These are phyloP conservation scores for Casuarius casuarius DNA, from an alignment of 2,113 vertebrate genomes.

Conservation along the genomic window DNA sequence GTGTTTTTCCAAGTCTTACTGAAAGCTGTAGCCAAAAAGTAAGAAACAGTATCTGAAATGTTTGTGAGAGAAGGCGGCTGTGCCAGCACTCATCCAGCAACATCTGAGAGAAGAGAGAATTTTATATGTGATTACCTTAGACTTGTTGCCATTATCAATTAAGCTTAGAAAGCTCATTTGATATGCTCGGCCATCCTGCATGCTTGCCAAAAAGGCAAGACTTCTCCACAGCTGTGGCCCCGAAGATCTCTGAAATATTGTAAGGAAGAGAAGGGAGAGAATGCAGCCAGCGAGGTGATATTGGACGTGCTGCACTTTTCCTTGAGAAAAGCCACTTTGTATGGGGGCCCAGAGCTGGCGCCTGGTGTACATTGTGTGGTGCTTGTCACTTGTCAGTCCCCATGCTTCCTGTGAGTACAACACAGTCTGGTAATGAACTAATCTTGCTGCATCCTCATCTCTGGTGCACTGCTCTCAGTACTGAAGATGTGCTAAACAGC, in stretches of 20 bases:
- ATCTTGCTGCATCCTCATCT: neutral
- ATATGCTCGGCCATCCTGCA: conserved; percentile 27
- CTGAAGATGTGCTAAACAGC: neutral
- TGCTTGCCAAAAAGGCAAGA: conserved; percentile 61
- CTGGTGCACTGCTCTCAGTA: neutral
- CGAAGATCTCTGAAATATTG: conserved; percentile 2
- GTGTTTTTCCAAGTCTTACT: conserved; percentile 72
- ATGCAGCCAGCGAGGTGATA: neutral
- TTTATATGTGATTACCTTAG: conserved; percentile 71
- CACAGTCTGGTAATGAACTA: neutral
- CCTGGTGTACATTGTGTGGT: neutral
- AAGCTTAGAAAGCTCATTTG: conserved; percentile 65
- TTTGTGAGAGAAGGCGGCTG: conserved; percentile 64
- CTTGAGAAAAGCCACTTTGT: conserved; percentile 30
- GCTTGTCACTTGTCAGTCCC: conserved; percentile 27
- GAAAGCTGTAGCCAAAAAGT: conserved; percentile 69
- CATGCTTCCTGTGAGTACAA: neutral
- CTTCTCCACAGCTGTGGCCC: conserved; percentile 13
- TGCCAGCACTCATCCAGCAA: conserved; percentile 72
- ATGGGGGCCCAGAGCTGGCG: neutral
- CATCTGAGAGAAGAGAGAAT: conserved; percentile 70
- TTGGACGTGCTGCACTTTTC: conserved; percentile 11
- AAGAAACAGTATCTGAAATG: conserved; percentile 81
- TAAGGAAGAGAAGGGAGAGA: neutral
- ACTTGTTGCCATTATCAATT: conserved; percentile 78